These are phyloP conservation scores for Mayetiola destructor DNA, from an alignment of 2,888 invertebrate species.

Conservation along the genomic window DNA sequence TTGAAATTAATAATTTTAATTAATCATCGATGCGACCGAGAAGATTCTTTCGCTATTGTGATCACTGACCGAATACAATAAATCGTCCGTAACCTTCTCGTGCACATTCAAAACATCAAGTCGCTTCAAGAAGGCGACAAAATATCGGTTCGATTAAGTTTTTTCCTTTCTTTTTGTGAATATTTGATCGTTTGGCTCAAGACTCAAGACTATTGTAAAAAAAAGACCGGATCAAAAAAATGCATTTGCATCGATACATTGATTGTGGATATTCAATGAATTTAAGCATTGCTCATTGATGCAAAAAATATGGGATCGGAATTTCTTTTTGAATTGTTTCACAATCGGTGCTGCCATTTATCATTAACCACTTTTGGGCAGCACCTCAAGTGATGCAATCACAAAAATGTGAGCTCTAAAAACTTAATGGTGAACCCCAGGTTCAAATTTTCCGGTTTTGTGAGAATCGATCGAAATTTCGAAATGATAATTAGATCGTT, in stretches of 20 bases:
- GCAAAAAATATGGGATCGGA: constrained; percentile 5
- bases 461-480: too few relatives aligned
- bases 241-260: neutral
- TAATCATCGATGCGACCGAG: constrained; percentile 10
- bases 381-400: too few relatives aligned
- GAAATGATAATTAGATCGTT: too few relatives aligned
- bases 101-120: neutral
- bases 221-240: neutral
- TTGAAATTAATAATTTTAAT: constrained; percentile 11
- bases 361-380: too few relatives aligned
- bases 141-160: too few relatives aligned
- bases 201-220: neutral
- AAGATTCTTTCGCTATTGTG: too few relatives aligned
- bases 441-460: too few relatives aligned
- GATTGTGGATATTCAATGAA: too few relatives aligned
- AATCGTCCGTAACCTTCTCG: constrained; percentile 7
- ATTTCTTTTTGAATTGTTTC: constrained; percentile 5
- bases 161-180: neutral
- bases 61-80: constrained; percentile 6
- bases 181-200: neutral
- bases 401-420: too few relatives aligned
- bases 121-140: too few relatives aligned
- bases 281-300: constrained; percentile 4
- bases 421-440: too few relatives aligned
- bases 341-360: too few relatives aligned